Conservation (phyloP, 2,797 vertebrate species). For the Syngnathus rostellatus region DNA sequence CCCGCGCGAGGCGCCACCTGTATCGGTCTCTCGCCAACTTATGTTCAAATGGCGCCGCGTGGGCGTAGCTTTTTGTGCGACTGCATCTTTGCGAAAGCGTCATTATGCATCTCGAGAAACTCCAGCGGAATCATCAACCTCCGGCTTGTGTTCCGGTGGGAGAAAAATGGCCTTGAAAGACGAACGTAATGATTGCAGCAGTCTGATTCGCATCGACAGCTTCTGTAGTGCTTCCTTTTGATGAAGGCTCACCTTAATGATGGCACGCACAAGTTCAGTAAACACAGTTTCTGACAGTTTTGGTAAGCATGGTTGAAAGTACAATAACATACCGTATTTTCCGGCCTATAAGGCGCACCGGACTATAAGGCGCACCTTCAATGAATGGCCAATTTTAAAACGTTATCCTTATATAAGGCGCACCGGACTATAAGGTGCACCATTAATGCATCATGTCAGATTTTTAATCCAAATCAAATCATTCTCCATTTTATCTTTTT, state of each 20-base stretch:
- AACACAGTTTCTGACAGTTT: constrained; percentile 20
- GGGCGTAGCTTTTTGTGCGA: constrained; percentile 28
- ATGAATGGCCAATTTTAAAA: too few relatives aligned
- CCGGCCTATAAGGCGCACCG: too few relatives aligned
- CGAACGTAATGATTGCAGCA: constrained; percentile 42
- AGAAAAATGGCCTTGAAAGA: constrained; percentile 30
- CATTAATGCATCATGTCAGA: too few relatives aligned
- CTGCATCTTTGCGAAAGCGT: constrained; percentile 21
- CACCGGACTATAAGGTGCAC: too few relatives aligned
- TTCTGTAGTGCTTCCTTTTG: constrained; percentile 47
- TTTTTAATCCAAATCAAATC: too few relatives aligned
- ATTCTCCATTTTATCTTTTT: too few relatives aligned
- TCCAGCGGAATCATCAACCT: constrained; percentile 38
- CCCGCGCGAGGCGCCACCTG: constrained; percentile 82
- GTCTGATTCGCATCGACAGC: constrained; percentile 40
- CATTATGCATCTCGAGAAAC: constrained; percentile 18
- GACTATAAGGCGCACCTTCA: too few relatives aligned
- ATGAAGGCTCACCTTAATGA: constrained; percentile 20
- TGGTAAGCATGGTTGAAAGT: too few relatives aligned
- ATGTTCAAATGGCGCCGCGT: constrained; percentile 33
- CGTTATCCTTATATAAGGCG: too few relatives aligned
- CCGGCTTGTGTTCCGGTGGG: constrained; percentile 38
- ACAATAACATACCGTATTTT: too few relatives aligned
- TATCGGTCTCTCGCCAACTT: constrained; percentile 33
- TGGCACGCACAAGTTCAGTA: constrained; percentile 15